These are phyloP conservation scores for Hydraecia micacea DNA, from an alignment of 2,888 invertebrate species.

Conservation along the genomic window DNA sequence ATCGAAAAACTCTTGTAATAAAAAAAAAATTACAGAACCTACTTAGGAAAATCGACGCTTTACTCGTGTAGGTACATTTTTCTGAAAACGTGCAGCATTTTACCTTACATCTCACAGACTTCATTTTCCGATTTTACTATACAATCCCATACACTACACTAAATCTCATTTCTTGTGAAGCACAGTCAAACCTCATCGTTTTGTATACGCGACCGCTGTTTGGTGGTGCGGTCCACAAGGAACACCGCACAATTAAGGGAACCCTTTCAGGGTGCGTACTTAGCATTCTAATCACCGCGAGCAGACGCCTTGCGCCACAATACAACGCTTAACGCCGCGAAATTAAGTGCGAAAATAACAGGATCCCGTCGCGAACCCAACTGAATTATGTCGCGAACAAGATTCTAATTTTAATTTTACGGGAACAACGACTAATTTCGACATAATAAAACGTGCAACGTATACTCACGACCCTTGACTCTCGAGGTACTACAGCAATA, in stretches of 20 bases:
- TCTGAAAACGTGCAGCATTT: neutral
- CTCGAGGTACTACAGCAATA: constrained; percentile 81
- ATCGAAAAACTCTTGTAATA: neutral
- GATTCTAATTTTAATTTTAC: constrained; percentile 77
- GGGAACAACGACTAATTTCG: constrained; percentile 77
- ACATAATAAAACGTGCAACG: constrained; percentile 67
- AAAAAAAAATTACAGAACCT: neutral
- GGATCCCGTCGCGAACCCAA: constrained; percentile 70
- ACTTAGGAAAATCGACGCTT: neutral
- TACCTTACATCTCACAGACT: neutral
- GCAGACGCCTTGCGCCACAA: constrained; percentile 82
- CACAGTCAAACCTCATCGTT: constrained; percentile 57
- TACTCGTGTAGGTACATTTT: neutral
- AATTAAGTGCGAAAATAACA: constrained; percentile 88
- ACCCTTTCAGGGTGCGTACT: constrained; percentile 84
- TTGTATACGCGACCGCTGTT: constrained; percentile 67
- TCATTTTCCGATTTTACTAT: neutral
- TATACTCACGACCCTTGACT: constrained; percentile 79
- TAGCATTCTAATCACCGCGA: constrained; percentile 87
- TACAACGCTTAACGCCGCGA: constrained; percentile 84
- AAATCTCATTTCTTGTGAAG: constrained; percentile 40
- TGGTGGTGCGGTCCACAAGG: constrained; percentile 78
- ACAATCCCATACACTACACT: constrained; percentile 16
- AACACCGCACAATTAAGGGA: constrained; percentile 84
- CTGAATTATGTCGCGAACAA: constrained; percentile 81